A percentile compares a stretch with the other conserved stretches of the same genome.
Evolutionary conservation across 2,888 invertebrate species (phyloP).

Genomic region (Meganola albula): DNA sequence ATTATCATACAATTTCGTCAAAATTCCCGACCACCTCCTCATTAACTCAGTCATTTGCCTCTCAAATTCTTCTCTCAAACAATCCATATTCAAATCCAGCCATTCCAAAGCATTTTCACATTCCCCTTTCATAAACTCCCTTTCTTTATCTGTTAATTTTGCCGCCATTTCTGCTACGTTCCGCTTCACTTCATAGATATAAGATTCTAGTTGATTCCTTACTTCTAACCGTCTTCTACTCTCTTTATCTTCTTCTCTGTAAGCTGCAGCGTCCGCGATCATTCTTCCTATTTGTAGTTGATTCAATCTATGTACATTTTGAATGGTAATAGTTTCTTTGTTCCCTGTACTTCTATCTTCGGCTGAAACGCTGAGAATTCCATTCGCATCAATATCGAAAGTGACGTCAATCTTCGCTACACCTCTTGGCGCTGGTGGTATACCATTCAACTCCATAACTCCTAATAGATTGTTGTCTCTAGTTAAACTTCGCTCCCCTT

Average conservation of each 20-base stretch:
- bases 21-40: slow-evolving; percentile 39
- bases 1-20: slow-evolving; percentile 37
- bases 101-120: slow-evolving; percentile 42
- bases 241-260: slow-evolving; percentile 48
- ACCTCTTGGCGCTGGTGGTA: slow-evolving; percentile 56
- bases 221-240: slow-evolving; percentile 45
- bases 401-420: slow-evolving; percentile 51
- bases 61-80: slow-evolving; percentile 49
- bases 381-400: slow-evolving; percentile 51
- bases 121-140: slow-evolving; percentile 37
- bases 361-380: slow-evolving; percentile 51
- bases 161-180: slow-evolving; percentile 36
- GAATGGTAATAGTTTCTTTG: slow-evolving; percentile 39
- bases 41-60: slow-evolving; percentile 48
- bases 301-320: slow-evolving; percentile 42
- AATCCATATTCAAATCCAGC: slow-evolving; percentile 46
- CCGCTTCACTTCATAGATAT: slow-evolving; percentile 47
- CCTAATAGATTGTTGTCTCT: slow-evolving; percentile 56
- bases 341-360: slow-evolving; percentile 48
- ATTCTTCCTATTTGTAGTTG: slow-evolving; percentile 44
- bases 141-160: slow-evolving; percentile 36
- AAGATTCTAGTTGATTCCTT: slow-evolving; percentile 53
- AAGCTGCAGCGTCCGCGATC: slow-evolving; percentile 46
- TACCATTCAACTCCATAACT: slow-evolving; percentile 45
- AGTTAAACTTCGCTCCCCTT: slow-evolving; percentile 55